Conservation (phyloP, 92 coral and sea anemone genomes). For the Anthopleura xanthogrammica region DNA sequence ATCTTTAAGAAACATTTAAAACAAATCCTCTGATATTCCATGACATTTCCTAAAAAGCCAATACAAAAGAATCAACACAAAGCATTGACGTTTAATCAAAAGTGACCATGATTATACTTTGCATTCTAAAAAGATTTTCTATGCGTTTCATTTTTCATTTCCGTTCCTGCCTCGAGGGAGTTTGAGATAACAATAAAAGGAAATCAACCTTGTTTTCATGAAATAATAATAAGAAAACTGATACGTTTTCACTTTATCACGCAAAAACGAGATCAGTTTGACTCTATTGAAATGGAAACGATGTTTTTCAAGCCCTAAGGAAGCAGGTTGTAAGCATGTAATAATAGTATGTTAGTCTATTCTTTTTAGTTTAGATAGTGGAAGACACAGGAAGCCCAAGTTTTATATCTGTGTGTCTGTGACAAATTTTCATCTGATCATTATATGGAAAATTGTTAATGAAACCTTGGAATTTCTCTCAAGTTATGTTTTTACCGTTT, state of each 20-base stretch:
- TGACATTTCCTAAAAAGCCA: neutral
- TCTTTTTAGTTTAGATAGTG: no score
- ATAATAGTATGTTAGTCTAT: no score
- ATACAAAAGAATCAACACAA: neutral
- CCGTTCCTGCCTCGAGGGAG: constrained; percentile 4
- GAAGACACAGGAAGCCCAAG: no score
- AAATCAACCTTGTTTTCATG: neutral
- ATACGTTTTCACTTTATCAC: neutral
- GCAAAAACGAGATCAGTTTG: neutral
- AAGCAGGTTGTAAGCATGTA: no score
- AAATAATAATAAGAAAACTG: neutral
- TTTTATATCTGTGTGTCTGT: no score
- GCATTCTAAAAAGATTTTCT: neutral
- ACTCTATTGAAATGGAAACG: neutral
- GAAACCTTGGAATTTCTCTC: no score
- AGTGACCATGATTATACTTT: neutral
- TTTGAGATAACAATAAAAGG: neutral
- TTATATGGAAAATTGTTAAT: no score
- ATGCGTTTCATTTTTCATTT: neutral
- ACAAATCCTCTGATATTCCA: neutral
- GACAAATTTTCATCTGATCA: no score
- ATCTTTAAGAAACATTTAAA: neutral
- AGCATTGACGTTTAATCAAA: neutral
- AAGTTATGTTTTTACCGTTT: no score
- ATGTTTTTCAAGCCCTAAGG: no score